Evolutionary conservation across 2,888 invertebrate species (phyloP).

Genomic region (Lepeophtheirus nordmannii): DNA sequence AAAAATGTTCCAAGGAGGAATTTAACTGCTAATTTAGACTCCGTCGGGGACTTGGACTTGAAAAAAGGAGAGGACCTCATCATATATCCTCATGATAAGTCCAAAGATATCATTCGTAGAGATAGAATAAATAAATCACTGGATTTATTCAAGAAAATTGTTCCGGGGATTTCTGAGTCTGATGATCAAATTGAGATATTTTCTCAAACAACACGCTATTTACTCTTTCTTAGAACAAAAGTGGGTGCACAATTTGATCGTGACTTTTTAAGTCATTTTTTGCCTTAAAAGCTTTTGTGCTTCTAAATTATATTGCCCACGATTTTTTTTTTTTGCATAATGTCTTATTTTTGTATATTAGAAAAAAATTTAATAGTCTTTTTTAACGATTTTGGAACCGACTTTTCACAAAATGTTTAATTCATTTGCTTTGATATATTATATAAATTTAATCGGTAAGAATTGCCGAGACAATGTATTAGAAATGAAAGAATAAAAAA

Average conservation of each 20-base stretch:
- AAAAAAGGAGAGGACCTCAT: background rate
- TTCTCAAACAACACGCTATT: background rate
- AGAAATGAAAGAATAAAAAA: no score
- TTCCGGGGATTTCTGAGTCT: background rate
- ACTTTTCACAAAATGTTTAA: no score
- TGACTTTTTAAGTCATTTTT: background rate
- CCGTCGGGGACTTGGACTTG: background rate
- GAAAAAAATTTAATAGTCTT: no score
- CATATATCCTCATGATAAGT: background rate
- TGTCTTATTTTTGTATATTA: no score
- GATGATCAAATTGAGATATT: background rate
- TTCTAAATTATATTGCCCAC: no score
- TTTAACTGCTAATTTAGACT: background rate
- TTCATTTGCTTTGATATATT: no score
- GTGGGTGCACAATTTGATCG: background rate
- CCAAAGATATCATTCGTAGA: slow-evolving; percentile 2
- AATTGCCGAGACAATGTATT: no score
- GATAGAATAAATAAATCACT: background rate
- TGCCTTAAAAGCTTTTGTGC: background rate
- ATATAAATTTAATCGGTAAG: no score
- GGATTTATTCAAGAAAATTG: background rate
- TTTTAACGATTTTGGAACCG: no score
- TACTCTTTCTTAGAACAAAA: background rate
- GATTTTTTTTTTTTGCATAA: no score
- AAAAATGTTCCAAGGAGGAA: background rate